Conservation (phyloP, 2,113 vertebrate genomes). For the Tauraco erythrolophus region DNA sequence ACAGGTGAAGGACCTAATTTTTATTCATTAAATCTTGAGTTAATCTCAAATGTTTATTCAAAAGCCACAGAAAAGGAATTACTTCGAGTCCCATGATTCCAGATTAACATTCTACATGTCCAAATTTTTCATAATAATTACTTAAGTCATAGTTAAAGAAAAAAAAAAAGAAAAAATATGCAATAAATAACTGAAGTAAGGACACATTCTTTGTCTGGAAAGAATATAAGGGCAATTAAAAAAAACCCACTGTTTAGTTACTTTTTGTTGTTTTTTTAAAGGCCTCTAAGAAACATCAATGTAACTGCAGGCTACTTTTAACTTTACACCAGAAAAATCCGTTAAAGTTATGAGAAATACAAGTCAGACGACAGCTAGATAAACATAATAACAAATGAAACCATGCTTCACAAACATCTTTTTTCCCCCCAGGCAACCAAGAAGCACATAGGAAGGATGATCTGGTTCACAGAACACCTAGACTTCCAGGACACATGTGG, state of each 20-base stretch:
- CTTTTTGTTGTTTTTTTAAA: neutral
- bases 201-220: neutral
- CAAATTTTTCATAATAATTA: neutral
- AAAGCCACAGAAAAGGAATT: neutral
- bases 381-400: neutral
- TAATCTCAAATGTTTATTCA: neutral
- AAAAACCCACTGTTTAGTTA: neutral
- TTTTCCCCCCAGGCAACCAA: neutral
- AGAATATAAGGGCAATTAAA: neutral
- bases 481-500: rapidly evolving
- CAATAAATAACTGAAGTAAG: neutral
- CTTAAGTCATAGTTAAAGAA: neutral
- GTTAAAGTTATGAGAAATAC: neutral
- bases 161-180: neutral
- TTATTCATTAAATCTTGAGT: neutral
- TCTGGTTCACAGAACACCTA: neutral
- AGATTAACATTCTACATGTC: neutral
- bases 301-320: neutral
- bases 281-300: neutral
- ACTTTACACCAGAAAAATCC: neutral
- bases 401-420: neutral
- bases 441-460: neutral
- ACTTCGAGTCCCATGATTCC: neutral
- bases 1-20: neutral
- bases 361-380: neutral